Base-by-base conservation (phyloP, 35 echinoderm and acorn worm genomes). In the Eucidaris tribuloides region DNA sequence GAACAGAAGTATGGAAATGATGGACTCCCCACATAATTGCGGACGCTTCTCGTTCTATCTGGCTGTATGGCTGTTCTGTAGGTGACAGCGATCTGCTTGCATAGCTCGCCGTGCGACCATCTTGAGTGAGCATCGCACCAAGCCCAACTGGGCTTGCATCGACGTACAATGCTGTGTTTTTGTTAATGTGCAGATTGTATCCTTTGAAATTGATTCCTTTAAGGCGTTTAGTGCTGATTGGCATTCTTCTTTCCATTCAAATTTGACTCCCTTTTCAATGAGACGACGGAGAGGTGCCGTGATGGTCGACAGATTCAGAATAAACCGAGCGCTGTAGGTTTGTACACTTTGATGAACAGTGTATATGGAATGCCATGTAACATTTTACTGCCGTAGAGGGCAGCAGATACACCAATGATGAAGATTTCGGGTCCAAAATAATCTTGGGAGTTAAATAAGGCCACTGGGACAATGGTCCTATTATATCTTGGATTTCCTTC, bases 91-190 rank as follows among this genome's bases (percentile, higher is more conserved):
- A 62, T 42, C 24, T 14, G 56, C 64, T 79, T 20, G 80, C 81
- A 77, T 77, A 90, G 33, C 23, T 65, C 34, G 84, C 58, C 42
- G 56, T 33, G 11, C 40, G 0, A 3, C 46, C 74, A 7, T 78
- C 41, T 48, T 57, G 44, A 0, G 24, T 57, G 4, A 52, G 11
- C 77, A 79, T 79, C 7, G 28, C 77, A 39, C 84, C 84, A 3
- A 86, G 76, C 20, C 82, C 82, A 30, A 81, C 82, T 45, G 82
- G 83, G 45, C 90, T 92, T 4, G 83, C 83, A 57, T 92, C 90
- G 4, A 87, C 62, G 36, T 60, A 82, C 9, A 86, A 19, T 49
- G 80, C 76, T 27, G 83, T 92, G 7, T 72, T 25, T 25, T 37
- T 45, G 0, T n/a, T 42, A 30, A n/a, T 32, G 40, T 91, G 66